These are phyloP conservation scores for Malacoraja senta DNA, from an alignment of 2,797 vertebrate genomes.

Conservation along the genomic window DNA sequence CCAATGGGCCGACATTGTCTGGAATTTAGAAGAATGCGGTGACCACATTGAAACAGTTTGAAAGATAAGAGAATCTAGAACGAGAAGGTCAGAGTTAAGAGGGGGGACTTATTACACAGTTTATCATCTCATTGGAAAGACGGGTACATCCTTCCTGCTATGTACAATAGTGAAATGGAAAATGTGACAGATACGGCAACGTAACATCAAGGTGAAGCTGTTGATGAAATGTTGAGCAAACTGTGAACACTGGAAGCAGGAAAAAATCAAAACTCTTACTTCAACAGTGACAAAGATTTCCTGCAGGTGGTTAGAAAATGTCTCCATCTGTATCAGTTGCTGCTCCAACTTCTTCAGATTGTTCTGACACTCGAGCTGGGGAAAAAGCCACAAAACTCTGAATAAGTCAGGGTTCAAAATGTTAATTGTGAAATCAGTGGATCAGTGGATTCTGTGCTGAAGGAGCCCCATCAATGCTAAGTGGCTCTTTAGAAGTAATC, in stretches of 20 bases:
- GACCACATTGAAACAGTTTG: too few relatives aligned
- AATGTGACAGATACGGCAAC: too few relatives aligned
- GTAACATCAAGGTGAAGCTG: not conserved
- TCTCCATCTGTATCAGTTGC: conserved; percentile 84
- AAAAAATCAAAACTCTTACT: conserved; percentile 57
- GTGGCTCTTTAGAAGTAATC: not conserved
- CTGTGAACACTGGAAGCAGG: not conserved
- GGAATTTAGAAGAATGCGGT: too few relatives aligned
- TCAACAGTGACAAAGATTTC: conserved; percentile 96
- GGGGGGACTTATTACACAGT: too few relatives aligned
- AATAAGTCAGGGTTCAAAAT: not conserved
- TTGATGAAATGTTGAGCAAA: not conserved
- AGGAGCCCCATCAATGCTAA: not conserved
- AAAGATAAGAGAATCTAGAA: too few relatives aligned
- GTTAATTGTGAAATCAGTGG: not conserved
- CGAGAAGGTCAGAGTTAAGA: too few relatives aligned
- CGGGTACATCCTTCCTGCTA: too few relatives aligned
- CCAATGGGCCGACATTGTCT: too few relatives aligned
- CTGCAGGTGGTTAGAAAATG: conserved; percentile 83
- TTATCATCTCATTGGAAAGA: not conserved
- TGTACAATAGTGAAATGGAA: too few relatives aligned
- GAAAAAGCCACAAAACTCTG: conserved; percentile 40
- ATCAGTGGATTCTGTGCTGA: not conserved
- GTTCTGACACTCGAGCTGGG: conserved; percentile 63
- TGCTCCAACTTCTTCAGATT: conserved; percentile 69